These are phyloP conservation scores for Rhagologus leucostigma DNA, from an alignment of 2,113 vertebrate genomes.

Conservation along the genomic window DNA sequence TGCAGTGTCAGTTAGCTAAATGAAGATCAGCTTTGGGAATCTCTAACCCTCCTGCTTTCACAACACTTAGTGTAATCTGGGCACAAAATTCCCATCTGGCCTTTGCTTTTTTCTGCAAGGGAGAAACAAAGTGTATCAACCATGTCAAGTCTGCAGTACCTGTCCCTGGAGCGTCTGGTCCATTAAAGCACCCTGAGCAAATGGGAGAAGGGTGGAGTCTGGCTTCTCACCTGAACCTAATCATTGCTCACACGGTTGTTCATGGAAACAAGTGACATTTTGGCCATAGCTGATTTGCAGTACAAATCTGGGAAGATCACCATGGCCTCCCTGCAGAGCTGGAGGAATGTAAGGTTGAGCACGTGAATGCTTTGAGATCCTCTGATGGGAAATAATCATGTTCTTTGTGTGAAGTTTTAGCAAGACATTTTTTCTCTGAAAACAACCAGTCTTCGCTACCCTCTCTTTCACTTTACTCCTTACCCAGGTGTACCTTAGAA, in stretches of 20 bases:
- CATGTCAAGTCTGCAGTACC: not conserved
- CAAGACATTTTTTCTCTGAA: not conserved
- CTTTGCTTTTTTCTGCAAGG: not conserved
- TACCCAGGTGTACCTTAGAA: not conserved
- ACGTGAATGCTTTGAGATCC: not conserved
- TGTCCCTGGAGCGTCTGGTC: not conserved
- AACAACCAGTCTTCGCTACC: not conserved
- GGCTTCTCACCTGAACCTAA: not conserved
- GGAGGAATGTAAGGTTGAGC: not conserved
- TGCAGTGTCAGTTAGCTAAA: not conserved
- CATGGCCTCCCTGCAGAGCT: not conserved
- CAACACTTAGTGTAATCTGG: not conserved
- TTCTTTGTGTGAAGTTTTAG: not conserved
- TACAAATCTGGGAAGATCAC: accelerated
- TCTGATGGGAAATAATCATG: not conserved
- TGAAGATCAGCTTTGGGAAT: not conserved
- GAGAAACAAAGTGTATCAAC: not conserved
- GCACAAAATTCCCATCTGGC: not conserved
- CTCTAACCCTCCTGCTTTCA: not conserved
- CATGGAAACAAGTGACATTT: not conserved
- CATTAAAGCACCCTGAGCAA: not conserved
- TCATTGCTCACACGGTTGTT: not conserved
- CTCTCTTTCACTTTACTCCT: not conserved
- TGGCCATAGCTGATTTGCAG: not conserved
- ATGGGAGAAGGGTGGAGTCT: not conserved